These are phyloP conservation scores for Artibeus jamaicensis DNA, from an alignment of 2,797 vertebrate species.

Conservation along the genomic window DNA sequence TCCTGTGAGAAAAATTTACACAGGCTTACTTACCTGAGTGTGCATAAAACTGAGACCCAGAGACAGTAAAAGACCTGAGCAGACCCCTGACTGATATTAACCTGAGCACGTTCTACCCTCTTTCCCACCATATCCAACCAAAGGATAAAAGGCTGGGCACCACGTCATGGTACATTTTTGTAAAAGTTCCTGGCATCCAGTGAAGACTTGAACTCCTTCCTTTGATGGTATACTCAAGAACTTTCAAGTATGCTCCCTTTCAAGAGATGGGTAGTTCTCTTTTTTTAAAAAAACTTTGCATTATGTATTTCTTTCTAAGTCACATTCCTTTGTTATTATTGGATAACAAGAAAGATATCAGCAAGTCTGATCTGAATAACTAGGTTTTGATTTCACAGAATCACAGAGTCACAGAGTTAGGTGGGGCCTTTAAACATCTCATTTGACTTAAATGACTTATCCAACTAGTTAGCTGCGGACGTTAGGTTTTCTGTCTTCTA, in stretches of 20 bases:
- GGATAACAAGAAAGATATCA: neutral
- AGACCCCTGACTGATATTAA: neutral
- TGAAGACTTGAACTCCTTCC: neutral
- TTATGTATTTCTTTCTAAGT: constrained; percentile 3
- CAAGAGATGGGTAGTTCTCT: neutral
- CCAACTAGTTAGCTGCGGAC: neutral
- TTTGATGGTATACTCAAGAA: neutral
- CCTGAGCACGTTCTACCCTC: neutral
- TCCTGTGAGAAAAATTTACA: neutral
- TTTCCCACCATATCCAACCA: neutral
- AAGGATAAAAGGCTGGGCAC: neutral
- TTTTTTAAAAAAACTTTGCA: neutral
- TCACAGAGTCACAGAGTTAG: neutral
- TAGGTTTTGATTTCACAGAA: neutral
- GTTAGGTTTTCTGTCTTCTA: neutral
- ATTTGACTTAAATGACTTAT: neutral
- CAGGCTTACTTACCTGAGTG: neutral
- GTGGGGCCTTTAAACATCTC: neutral
- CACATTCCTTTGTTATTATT: neutral
- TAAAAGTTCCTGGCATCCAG: neutral
- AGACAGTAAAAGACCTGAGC: neutral
- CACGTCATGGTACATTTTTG: neutral
- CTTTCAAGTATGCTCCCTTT: neutral
- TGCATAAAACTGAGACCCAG: neutral
- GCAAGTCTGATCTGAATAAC: neutral